Conservation (phyloP, 2,113 vertebrate species). For the Varanus komodoensis region DNA sequence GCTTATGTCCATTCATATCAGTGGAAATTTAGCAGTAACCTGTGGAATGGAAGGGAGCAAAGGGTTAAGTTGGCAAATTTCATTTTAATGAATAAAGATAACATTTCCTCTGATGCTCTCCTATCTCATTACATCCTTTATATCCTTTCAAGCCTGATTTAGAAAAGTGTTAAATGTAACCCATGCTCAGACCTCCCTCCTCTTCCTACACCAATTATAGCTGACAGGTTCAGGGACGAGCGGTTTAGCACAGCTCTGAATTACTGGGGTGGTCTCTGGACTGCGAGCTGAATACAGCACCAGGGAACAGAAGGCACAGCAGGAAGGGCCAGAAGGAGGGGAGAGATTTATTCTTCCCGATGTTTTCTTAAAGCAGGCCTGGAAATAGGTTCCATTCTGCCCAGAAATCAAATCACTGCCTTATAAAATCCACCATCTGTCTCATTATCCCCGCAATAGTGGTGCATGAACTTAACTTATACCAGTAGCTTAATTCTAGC, state of each 20-base stretch:
- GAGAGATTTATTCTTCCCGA: not conserved
- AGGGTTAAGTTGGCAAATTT: conserved; percentile 52
- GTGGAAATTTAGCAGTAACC: conserved; percentile 27
- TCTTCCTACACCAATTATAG: conserved; percentile 49
- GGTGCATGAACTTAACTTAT: conserved; percentile 12
- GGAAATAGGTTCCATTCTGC: conserved; percentile 18
- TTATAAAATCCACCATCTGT: conserved; percentile 1
- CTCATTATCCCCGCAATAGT: conserved; percentile 12
- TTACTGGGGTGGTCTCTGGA: conserved; percentile 35
- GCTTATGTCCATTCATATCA: conserved; percentile 13
- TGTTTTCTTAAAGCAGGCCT: conserved; percentile 37
- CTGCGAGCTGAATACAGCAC: conserved; percentile 35
- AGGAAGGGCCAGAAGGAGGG: conserved; percentile 21
- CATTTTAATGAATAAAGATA: conserved; percentile 67
- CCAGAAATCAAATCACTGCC: conserved; percentile 1
- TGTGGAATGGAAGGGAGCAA: rapidly evolving
- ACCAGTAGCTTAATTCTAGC: conserved; percentile 27
- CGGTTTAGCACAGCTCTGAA: conserved; percentile 39
- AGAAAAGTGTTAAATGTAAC: conserved; percentile 43
- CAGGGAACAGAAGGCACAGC: not conserved
- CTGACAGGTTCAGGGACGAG: conserved; percentile 24
- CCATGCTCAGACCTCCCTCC: conserved; percentile 41
- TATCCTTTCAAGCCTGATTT: conserved; percentile 54
- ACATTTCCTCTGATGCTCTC: conserved; percentile 32
- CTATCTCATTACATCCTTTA: conserved; percentile 15